Evolutionary conservation across 2,888 invertebrate species (phyloP).

Genomic region (Danaus chrysippus): DNA sequence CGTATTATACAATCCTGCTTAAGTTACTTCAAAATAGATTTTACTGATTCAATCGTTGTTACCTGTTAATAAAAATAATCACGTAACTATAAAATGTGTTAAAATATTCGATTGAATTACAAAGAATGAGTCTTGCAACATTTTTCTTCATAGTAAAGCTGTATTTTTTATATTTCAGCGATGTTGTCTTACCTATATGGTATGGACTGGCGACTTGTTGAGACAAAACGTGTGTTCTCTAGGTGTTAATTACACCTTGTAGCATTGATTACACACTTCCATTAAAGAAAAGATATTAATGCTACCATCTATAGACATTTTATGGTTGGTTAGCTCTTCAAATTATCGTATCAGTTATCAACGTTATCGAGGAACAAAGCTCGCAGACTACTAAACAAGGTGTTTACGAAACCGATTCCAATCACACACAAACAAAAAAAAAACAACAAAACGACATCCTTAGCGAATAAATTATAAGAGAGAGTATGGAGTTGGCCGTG

Average conservation of each 20-base stretch:
- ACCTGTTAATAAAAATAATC: too few species aligned
- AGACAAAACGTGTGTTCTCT: conserved; percentile 15
- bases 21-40: too few species aligned
- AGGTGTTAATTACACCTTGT: conserved; percentile 20
- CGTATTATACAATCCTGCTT: too few species aligned
- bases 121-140: too few species aligned
- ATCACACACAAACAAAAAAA: conserved; percentile 50
- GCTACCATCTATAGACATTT: neutral
- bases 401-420: conserved; percentile 73
- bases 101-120: too few species aligned
- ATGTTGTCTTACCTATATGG: conserved; percentile 13
- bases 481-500: conserved; percentile 45
- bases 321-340: neutral
- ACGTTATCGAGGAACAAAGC: conserved; percentile 55
- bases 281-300: neutral
- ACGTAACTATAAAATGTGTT: too few species aligned
- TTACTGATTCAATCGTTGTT: too few species aligned
- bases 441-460: conserved; percentile 62
- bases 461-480: conserved; percentile 74
- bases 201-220: conserved; percentile 13
- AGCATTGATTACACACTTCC: neutral
- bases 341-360: conserved; percentile 23
- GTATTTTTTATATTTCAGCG: neutral
- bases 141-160: too few species aligned
- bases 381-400: conserved; percentile 67